Evolutionary conservation across 92 coral and sea anemone genomes (phyloP), one percentile per base, ranked within the genome.

Genomic region (Zoanthus sansibaricus): DNA sequence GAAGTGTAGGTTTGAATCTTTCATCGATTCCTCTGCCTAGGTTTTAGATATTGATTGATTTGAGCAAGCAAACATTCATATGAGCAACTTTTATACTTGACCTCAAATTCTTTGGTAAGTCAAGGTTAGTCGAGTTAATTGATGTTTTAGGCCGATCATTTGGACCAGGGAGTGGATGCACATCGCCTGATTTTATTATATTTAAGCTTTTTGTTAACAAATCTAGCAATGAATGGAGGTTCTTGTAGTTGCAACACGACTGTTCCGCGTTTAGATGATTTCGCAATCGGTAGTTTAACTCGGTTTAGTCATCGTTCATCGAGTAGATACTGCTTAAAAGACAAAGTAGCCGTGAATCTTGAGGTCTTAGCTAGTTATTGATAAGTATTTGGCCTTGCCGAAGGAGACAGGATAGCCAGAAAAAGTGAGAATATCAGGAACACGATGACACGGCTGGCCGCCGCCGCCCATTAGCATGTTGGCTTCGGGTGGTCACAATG

Each of bases 81-180:
- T 37, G 2, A 1, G 73, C 91, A 62, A 89, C 62, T 69, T 83
- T 75, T 11, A 83, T 77, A 37, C 83, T 83, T 37, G 88, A 46
- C 92, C 77, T 79, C 72, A 73, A 68, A 32, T 58, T 85, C 72
- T 54, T 89, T 72, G 92, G 88, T 82, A 78, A 73, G 58, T 83
- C 82, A 33, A 83, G 82, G 72, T 83, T 83, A 30, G 92, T 79
- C 51, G 86, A 79, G 77, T 87, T 64, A 48, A 7, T 37, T 66
- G 86, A 67, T 70, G 74, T 48, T 70, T 70, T 70, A 70, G 47
- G 74, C 74, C 46, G 9, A 21, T 69, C 20, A 71, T 32, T 71
- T 71, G 76, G 76, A 71, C 76, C 73, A 31, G 76, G 76, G 4
- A 71, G 76, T 71, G 76, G 76, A 71, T 71, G 76, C 37, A 71